Conservation (phyloP, 2,113 vertebrate species). For the Passerina amoena region DNA sequence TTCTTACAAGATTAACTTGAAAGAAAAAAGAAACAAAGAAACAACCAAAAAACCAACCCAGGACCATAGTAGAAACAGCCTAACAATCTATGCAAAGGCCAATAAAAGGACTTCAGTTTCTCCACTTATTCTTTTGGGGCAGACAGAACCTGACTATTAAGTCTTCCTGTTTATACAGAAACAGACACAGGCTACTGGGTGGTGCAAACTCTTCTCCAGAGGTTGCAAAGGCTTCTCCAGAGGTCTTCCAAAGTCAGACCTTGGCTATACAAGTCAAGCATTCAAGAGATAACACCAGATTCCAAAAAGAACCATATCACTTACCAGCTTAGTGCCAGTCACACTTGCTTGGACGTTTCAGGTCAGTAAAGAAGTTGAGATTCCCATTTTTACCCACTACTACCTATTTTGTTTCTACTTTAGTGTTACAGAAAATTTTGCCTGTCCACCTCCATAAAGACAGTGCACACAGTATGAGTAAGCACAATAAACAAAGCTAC, state of each 20-base stretch:
- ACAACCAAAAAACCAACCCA: neutral
- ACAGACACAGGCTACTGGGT: neutral
- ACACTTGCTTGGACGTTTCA: neutral
- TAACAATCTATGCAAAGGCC: neutral
- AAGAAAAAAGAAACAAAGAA: neutral
- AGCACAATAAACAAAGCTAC: neutral
- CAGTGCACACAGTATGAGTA: neutral
- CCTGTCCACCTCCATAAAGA: neutral
- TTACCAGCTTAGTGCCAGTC: neutral
- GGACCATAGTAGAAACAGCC: neutral
- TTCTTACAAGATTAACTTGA: constrained; percentile 6
- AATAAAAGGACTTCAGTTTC: constrained; percentile 5
- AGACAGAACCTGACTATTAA: neutral
- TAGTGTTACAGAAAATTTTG: neutral
- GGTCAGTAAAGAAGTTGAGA: neutral
- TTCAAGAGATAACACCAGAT: neutral
- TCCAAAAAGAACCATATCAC: neutral
- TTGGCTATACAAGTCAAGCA: neutral
- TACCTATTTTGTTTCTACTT: neutral
- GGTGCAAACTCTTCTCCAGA: neutral
- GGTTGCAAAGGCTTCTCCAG: neutral
- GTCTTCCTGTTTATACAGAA: neutral
- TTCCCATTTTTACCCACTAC: neutral
- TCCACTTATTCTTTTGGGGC: constrained; percentile 12
- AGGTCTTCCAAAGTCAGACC: neutral